Evolutionary conservation across 2,888 invertebrate genomes (phyloP).

Genomic region (Diarsia mendica): DNA sequence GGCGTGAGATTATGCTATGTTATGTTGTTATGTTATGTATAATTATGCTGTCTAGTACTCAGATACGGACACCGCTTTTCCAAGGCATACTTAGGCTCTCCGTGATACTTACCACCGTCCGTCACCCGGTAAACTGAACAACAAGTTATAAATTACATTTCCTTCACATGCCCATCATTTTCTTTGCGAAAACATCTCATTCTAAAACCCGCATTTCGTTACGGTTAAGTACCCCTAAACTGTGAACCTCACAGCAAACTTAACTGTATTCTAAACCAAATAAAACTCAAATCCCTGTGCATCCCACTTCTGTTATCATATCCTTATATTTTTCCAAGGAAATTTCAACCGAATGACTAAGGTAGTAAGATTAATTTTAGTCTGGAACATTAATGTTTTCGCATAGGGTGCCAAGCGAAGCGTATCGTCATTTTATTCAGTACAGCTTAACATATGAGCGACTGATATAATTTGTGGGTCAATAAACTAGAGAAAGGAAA

Average conservation of each 20-base stretch:
- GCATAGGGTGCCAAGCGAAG: constrained; percentile 80
- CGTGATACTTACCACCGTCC: constrained; percentile 11
- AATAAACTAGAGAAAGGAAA: constrained; percentile 68
- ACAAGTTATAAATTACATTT: constrained; percentile 61
- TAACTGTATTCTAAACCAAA: fast-evolving
- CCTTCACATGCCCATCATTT: constrained; percentile 66
- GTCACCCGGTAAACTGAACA: constrained; percentile 42
- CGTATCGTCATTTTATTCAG: constrained; percentile 78
- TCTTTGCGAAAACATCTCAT: constrained; percentile 75
- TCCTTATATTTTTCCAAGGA: neutral
- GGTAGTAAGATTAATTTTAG: fast-evolving
- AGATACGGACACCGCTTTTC: neutral
- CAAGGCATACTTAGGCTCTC: neutral
- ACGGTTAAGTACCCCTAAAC: constrained; percentile 60
- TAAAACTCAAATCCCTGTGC: constrained; percentile 34
- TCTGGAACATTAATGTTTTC: constrained; percentile 43
- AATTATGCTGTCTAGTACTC: neutral
- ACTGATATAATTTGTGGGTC: constrained; percentile 73
- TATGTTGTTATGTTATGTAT: no score
- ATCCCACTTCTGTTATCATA: constrained; percentile 26
- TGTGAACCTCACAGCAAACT: neutral
- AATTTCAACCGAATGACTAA: constrained; percentile 39
- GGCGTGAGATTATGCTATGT: no score
- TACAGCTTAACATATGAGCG: constrained; percentile 78
- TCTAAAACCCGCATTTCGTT: constrained; percentile 70